Conservation (phyloP, 1,140 invertebrate genomes). For the Drosophila oshimai region DNA sequence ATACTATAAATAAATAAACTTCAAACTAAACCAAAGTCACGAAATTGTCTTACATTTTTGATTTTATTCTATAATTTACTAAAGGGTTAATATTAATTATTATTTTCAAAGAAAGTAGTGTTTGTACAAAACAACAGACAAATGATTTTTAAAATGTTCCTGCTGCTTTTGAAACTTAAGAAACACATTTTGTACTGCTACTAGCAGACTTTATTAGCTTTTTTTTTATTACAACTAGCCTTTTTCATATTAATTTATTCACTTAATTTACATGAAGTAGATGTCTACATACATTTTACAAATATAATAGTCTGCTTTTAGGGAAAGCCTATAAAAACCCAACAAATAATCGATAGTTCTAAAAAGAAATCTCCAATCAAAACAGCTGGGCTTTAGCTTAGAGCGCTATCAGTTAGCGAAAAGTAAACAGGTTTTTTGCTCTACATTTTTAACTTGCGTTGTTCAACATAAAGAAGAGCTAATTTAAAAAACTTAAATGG, state of each 20-base stretch:
- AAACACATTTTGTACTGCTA: too few species aligned
- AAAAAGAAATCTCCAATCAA: not conserved
- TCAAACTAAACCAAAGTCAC: slow-evolving; percentile 30
- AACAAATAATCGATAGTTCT: slow-evolving; percentile 7
- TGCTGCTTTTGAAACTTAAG: too few species aligned
- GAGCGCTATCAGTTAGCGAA: not conserved
- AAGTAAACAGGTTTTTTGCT: not conserved
- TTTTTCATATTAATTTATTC: not conserved
- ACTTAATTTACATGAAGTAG: not conserved
- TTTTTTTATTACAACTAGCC: too few species aligned
- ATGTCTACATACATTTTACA: not conserved
- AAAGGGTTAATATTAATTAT: too few species aligned
- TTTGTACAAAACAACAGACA: too few species aligned
- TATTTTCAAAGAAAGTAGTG: too few species aligned
- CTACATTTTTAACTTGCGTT: not conserved
- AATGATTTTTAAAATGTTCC: too few species aligned
- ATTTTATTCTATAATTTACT: not conserved
- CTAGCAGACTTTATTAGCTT: too few species aligned
- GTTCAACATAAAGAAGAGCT: not conserved
- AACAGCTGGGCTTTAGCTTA: slow-evolving; percentile 7
- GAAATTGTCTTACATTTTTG: not conserved
- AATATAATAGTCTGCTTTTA: slow-evolving; percentile 14
- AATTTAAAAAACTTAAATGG: not conserved
- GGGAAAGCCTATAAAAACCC: not conserved
- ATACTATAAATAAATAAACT: slow-evolving; percentile 68